phyloP scores from a whole-genome alignment of 64 coral and sea anemone genomes.

The Actinia tenebrosa region DNA sequence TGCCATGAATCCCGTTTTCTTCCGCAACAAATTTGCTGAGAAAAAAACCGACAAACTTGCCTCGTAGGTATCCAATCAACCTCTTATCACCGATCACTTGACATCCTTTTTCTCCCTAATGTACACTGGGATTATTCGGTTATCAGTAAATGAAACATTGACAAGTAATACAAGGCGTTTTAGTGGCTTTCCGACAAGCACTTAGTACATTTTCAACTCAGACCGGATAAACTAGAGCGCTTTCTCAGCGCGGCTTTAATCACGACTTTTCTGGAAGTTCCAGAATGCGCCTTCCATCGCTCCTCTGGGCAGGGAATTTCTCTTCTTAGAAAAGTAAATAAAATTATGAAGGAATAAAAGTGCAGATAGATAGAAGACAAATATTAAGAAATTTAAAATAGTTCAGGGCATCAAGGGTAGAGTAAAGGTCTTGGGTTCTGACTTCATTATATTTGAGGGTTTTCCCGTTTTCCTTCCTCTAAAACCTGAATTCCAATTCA shows the following conservation, averaged over 20 bases:
- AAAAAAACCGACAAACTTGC: no score
- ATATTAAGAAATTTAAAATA: neutral
- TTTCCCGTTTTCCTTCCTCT: no score
- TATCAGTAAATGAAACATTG: neutral
- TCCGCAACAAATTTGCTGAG: neutral
- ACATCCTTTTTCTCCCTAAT: neutral
- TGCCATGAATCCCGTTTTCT: no score
- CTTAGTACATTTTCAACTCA: neutral
- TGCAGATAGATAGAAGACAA: neutral
- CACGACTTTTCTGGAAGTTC: neutral
- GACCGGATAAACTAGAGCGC: neutral
- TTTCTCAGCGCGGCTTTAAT: neutral
- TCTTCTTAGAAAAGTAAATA: neutral
- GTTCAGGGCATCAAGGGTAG: no score
- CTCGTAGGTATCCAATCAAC: neutral
- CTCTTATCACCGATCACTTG: neutral
- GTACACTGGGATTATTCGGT: neutral
- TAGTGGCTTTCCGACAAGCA: conserved; percentile 9
- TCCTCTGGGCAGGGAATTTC: neutral
- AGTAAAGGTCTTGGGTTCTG: no score
- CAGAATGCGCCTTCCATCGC: neutral
- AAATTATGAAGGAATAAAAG: neutral
- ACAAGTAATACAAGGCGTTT: neutral
- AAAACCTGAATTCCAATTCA: no score
- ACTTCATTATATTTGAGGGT: no score